Percentiles rank a stretch among this genome's conserved stretches.
These are phyloP conservation scores for Adineta ricciae DNA, from an alignment of 2,888 invertebrate genomes.

Conservation along the genomic window DNA sequence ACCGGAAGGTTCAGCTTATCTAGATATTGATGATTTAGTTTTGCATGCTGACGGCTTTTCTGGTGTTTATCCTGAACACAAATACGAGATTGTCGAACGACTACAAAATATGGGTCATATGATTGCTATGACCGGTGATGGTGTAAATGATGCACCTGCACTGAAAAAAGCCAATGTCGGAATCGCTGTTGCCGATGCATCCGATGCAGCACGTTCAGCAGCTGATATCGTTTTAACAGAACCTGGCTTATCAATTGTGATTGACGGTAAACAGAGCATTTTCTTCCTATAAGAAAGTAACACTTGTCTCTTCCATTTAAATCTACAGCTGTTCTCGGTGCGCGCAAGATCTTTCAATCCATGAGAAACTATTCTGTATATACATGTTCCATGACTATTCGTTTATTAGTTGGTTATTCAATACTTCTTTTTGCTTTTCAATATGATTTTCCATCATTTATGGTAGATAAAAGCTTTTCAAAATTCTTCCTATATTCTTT, in stretches of 20 bases:
- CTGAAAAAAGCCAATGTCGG: conserved; percentile 73
- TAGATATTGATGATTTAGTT: neutral
- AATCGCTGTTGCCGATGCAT: conserved; percentile 98
- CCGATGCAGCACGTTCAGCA: conserved; percentile 59
- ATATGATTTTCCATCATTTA: neutral
- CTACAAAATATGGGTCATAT: conserved; percentile 92
- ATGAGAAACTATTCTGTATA: neutral
- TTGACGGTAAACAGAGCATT: neutral
- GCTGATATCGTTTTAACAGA: neutral
- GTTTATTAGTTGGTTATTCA: neutral
- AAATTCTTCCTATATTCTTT: neutral
- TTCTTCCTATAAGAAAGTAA: too few relatives aligned
- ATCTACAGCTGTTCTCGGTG: neutral
- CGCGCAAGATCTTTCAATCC: neutral
- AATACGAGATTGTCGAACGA: conserved; percentile 96
- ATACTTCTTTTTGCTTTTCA: neutral
- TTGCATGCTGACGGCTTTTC: conserved; percentile 63
- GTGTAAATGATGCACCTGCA: conserved; percentile 99
- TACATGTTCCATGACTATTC: neutral
- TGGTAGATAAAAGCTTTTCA: neutral
- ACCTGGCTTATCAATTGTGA: neutral
- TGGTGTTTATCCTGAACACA: conserved; percentile 95
- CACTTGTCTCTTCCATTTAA: neutral
- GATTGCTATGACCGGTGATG: conserved; percentile 99
- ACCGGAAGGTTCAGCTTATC: neutral